Base-by-base conservation (phyloP, 2,797 vertebrate genomes). In the Crenuchus spilurus region DNA sequence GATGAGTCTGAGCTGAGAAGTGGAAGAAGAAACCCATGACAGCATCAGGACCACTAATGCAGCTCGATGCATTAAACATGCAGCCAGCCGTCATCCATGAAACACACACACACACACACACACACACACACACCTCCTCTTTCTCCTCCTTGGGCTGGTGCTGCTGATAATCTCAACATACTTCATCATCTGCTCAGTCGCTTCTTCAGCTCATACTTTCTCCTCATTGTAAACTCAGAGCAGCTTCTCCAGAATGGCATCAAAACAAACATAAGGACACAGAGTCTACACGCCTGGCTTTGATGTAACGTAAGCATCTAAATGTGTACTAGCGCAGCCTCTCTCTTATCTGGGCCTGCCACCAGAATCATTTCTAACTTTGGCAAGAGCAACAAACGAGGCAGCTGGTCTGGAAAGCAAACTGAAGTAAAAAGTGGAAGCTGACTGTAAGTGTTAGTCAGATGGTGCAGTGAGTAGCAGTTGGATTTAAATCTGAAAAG, bases 41-140 rank as follows among this genome's bases (percentile, higher is more conserved):
- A 72, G 61, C 60, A 71, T 75, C 70, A 71, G 16, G 31, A 84
- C 57, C 75, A 74, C 80, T 80, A 84, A 84, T 80, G 81, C 80
- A 82, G 60, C 20, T 13, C 42, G 1, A 71, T 85, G 77, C 83
- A 88, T 86, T 78, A 86, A 84, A 86, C 77, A 77, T 82, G 68
- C 33, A 26, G 52, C 65, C 76, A 51, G 74, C 35, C 1, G 39
- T 64, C 54, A 28, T 83, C 77, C 78, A 81, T 80, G 83, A 85
- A 78, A 64, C 33, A 39, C 70, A 63, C 0, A 39, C 48, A 35
- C 42, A 6, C n/a, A n/a, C n/a, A n/a, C n/a, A n/a, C n/a, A n/a
- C n/a, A n/a, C n/a, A n/a, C n/a, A n/a, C n/a, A n/a, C n/a, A n/a
- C n/a, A n/a, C n/a, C n/a, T n/a, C n/a, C n/a, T 22, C 52, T 16